Evolutionary conservation across 1,140 invertebrate species (phyloP).

Genomic region (Papilio dardanus): DNA sequence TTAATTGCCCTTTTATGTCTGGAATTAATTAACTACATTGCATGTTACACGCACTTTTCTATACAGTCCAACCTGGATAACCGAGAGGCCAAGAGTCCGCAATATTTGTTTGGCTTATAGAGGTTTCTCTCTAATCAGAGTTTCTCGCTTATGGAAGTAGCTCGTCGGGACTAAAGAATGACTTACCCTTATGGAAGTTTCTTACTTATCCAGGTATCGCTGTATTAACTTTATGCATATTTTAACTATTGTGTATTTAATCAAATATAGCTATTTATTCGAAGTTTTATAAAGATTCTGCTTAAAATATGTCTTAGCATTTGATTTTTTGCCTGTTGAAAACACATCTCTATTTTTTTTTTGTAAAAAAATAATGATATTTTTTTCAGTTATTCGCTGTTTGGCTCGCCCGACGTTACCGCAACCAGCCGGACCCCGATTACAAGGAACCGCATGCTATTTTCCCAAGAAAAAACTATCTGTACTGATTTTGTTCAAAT

Average conservation of each 20-base stretch:
- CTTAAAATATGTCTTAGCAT: neutral
- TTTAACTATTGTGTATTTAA: neutral
- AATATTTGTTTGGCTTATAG: no score
- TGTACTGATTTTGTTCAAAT: slow-evolving; percentile 60
- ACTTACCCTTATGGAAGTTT: no score
- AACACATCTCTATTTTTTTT: neutral
- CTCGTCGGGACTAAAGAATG: no score
- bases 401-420: slow-evolving; percentile 88
- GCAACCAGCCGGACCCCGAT: slow-evolving; percentile 88
- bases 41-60: neutral
- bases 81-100: no score
- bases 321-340: neutral
- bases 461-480: slow-evolving; percentile 86
- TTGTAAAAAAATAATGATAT: slow-evolving; percentile 25
- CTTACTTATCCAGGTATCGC: no score
- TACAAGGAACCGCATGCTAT: slow-evolving; percentile 86
- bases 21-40: neutral
- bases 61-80: no score
- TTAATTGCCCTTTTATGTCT: neutral
- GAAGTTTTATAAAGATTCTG: neutral
- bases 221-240: neutral
- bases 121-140: no score
- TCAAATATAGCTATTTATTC: neutral
- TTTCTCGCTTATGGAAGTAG: no score
- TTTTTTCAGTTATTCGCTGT: slow-evolving; percentile 87